Evolutionary conservation across 1,140 invertebrate genomes (phyloP), one percentile per base, ranked within the genome.

Genomic region (Atta texana): DNA sequence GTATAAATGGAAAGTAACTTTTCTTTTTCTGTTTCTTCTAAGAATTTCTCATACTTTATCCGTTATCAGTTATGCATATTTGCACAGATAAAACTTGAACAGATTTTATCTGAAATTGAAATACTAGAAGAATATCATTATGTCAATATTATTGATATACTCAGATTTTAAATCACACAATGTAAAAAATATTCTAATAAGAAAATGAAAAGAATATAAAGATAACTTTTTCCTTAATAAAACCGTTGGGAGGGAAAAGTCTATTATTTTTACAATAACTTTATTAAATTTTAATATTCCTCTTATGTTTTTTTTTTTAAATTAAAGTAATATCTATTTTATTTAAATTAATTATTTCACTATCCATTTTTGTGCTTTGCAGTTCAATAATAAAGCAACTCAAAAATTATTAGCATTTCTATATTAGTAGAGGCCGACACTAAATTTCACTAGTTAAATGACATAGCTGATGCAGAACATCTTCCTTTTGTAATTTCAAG

Each of bases 1-100:
- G 28, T 39, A 49, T 14, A 68, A 81, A 71, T 81, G n/a, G 21
- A 68, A 81, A 80, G 63, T 49, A n/a, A 39, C 16, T 61, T 49
- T 68, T 51, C 10, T 28, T 55, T 55, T 34, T 24, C 24, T 18
- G 7, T 24, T 12, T 61, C 31, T 51, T 75, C 10, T 34, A n/a
- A 68, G 8, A 80, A 49, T 84, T 51, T 74, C 55, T 84, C 24
- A 4, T 16, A 16, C 1, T 34, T n/a, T 3, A 24, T 63, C 8
- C 0, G 49, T 39, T 71, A 81, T 39, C 49, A 71, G 49, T 8
- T 80, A 31, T 66, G 10, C 10, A 8, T 24, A 44, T 39, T 64
- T 64, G 3, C 2, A 66, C 5, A 66, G 6, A 21, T 77, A 51
- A 61, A n/a, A 14, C 12, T 77, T 28, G 12, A 64, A 63, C 14